Conservation (phyloP, 2,113 vertebrate species). For the Arvicanthis niloticus region DNA sequence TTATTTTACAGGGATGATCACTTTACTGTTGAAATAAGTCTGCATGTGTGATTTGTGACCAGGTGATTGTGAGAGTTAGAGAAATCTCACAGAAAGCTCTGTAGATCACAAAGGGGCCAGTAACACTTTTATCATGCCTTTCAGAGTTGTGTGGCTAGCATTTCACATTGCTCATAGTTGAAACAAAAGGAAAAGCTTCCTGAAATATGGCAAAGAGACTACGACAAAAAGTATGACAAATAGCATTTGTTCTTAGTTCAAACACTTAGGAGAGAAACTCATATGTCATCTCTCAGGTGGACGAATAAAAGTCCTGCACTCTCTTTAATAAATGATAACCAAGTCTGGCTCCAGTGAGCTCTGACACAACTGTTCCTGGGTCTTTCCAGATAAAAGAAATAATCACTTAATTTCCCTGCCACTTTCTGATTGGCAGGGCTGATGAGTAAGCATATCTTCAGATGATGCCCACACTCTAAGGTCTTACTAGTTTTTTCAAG, state of each 20-base stretch:
- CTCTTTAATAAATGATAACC: constrained; percentile 25
- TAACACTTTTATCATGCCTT: no score
- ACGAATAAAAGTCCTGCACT: not conserved
- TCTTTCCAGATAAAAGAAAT: not conserved
- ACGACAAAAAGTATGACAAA: not conserved
- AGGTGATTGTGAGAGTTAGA: not conserved
- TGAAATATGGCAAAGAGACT: not conserved
- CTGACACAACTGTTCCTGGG: not conserved
- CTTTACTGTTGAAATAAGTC: not conserved
- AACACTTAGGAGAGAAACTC: not conserved
- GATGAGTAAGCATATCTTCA: not conserved
- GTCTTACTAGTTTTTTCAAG: not conserved
- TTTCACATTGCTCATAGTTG: not conserved
- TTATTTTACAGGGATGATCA: not conserved
- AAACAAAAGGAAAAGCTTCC: not conserved
- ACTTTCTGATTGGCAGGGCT: not conserved
- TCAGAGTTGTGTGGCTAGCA: not conserved
- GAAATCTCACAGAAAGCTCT: not conserved
- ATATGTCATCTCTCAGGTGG: not conserved
- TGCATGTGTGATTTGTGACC: not conserved
- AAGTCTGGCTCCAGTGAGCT: not conserved
- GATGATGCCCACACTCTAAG: not conserved
- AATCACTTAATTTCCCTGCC: not conserved
- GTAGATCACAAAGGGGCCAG: not conserved
- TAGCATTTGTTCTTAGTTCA: not conserved